Evolutionary conservation across 2,113 vertebrate genomes (phyloP).

Genomic region (Cyanocitta stelleri): DNA sequence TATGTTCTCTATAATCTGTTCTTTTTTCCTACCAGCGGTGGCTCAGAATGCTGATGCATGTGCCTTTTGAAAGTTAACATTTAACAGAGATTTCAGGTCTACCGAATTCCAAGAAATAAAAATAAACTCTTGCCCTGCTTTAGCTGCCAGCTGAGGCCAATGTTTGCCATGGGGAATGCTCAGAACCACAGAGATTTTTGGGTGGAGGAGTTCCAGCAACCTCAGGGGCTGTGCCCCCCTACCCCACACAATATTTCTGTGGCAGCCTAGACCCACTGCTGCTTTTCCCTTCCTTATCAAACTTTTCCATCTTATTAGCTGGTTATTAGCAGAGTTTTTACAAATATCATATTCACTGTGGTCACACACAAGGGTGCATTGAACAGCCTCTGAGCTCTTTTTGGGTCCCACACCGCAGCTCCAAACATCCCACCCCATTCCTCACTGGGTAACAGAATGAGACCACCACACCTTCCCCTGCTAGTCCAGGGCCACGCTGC

Average conservation of each 20-base stretch:
- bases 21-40: background rate
- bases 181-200: background rate
- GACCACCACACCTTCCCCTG: background rate
- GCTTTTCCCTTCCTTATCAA: background rate
- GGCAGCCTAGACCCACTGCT: background rate
- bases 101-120: constrained; percentile 71
- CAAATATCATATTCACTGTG: background rate
- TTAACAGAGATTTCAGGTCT: constrained; percentile 73
- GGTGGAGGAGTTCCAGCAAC: background rate
- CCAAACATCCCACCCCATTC: background rate
- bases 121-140: constrained; percentile 63
- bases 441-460: rapidly evolving
- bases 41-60: constrained; percentile 58
- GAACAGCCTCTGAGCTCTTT: background rate
- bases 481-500: background rate
- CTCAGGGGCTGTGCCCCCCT: background rate
- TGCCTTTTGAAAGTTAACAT: constrained; percentile 72
- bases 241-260: background rate
- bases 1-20: background rate
- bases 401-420: background rate
- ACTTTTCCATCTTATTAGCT: background rate
- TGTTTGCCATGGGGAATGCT: constrained; percentile 26
- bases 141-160: constrained; percentile 61
- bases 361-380: background rate
- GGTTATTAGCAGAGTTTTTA: background rate